Conservation (phyloP, 2,797 vertebrate genomes). For the Acipenser ruthenus region DNA sequence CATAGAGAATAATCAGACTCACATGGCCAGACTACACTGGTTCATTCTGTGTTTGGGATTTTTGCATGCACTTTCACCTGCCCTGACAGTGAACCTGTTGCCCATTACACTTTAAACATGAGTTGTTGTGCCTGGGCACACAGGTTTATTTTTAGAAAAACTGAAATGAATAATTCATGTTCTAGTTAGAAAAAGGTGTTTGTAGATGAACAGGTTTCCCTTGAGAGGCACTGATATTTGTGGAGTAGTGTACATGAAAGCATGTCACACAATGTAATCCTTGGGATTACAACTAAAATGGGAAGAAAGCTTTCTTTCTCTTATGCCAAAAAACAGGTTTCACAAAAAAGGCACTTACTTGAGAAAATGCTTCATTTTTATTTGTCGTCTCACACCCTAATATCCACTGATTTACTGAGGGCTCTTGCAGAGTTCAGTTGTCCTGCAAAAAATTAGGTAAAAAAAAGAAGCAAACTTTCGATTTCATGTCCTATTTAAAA, state of each 20-base stretch:
- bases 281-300: background rate
- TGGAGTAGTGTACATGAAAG: background rate
- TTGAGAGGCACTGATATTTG: background rate
- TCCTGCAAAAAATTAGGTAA: conserved; percentile 21
- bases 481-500: no score
- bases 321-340: background rate
- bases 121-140: no score
- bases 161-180: background rate
- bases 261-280: background rate
- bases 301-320: background rate
- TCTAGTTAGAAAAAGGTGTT: background rate
- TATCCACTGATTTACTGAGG: conserved; percentile 6
- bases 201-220: background rate
- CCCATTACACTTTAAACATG: no score
- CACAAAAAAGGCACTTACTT: conserved; percentile 42
- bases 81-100: no score
- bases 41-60: no score
- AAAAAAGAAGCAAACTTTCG: background rate
- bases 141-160: background rate
- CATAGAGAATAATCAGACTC: background rate
- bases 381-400: conserved; percentile 17
- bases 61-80: no score
- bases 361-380: conserved; percentile 69
- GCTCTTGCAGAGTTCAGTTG: conserved; percentile 9
- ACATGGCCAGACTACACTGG: no score